Base-by-base conservation (phyloP, 2,888 invertebrate genomes). In the Thyatira batis region DNA sequence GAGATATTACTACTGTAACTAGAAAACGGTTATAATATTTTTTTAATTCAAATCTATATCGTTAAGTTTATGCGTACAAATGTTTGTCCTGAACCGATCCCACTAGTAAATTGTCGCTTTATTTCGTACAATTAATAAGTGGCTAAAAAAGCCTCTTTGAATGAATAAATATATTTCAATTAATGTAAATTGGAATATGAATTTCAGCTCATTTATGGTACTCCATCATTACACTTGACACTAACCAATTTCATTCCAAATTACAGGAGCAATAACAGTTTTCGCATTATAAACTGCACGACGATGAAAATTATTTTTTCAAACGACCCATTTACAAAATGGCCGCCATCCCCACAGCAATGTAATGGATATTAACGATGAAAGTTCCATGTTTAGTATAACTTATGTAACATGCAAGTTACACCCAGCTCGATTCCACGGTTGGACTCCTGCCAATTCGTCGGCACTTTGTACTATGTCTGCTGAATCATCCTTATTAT, bases 371-470 rank as follows among this genome's bases (percentile, higher is more conserved):
- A 33, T 17, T 39, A 8, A 39, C 17, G 17, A 17, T 2, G 17
- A 39, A 39, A 1, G 17, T 39, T n/a, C 17, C 39, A 17, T 39
- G n/a, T 39, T 39, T 39, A 39, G 39, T 39, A 39, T 6, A 17
- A 17, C 17, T 39, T 39, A 17, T 8, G 39, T 39, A 39, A 39
- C 39, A 39, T 17, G 11, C 39, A 39, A 39, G 17, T 17, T 39
- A 39, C 39, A 39, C 39, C 39, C 39, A 6, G 39, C 17, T 39
- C 17, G 17, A 33, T 30, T 39, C 20, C 46, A 51, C 30, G 54
- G 21, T 65, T 58, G 60, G 60, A 55, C 53, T 25, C 20, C 44
- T 21, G 53, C 57, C 68, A 68, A 62, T 67, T 67, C 55, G 54
- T 53, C 46, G 48, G 45, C 52, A 49, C 51, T 59, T 53, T 45